A percentile compares a stretch with the other conserved stretches of the same genome.
These are phyloP conservation scores for Bettongia penicillata DNA, from an alignment of 2,113 vertebrate species.

Conservation along the genomic window DNA sequence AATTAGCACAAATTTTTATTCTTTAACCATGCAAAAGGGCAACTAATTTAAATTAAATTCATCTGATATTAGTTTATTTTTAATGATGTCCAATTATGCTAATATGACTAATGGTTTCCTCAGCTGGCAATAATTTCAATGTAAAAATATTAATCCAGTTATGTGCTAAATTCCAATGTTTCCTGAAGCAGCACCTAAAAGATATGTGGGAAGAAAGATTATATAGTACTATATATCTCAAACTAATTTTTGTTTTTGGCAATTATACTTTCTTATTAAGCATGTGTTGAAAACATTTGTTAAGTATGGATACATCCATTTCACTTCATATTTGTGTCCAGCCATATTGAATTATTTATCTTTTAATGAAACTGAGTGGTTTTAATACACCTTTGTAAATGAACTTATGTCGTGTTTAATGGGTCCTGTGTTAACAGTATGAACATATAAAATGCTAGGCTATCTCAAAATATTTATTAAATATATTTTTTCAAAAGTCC, in stretches of 20 bases:
- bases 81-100: conserved; percentile 14
- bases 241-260: not conserved
- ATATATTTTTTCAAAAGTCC: not conserved
- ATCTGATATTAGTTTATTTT: conserved; percentile 40
- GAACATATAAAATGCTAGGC: not conserved
- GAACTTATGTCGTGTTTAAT: not conserved
- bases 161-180: conserved; percentile 36
- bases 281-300: not conserved
- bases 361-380: not conserved
- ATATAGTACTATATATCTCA: conserved; percentile 1
- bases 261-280: not conserved
- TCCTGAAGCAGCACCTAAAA: conserved; percentile 14
- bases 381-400: not conserved
- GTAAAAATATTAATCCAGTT: conserved; percentile 36
- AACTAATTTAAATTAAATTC: conserved; percentile 27
- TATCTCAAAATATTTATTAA: not conserved
- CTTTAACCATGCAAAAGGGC: conserved; percentile 37
- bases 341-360: not conserved
- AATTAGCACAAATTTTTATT: conserved; percentile 26
- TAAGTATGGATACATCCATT: not conserved
- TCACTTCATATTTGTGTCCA: not conserved
- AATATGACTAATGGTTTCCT: not conserved
- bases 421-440: not conserved
- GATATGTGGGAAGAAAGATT: conserved; percentile 16
- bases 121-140: conserved; percentile 1